Base-by-base conservation (phyloP, 2,797 vertebrate genomes). In the Channa striata region DNA sequence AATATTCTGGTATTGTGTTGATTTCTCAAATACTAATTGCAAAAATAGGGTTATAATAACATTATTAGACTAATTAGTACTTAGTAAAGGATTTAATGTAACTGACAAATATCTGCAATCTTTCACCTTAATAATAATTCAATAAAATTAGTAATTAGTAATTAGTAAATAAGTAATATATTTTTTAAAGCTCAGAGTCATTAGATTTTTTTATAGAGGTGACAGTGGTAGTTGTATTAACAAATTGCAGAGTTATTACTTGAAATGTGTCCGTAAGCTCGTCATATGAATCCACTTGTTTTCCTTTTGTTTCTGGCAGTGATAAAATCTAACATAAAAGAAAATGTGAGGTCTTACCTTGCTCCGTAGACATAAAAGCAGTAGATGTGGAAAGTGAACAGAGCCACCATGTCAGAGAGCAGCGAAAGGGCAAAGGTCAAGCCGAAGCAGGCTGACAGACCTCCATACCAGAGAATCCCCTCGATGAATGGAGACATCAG, bases 291-390 rank as follows among this genome's bases (percentile, higher is more conserved):
- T 11, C 17, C 8, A 0, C 37, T 17, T 25, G 21, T 62, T 42
- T 23, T 51, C 4, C 4, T 17, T 20, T 25, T n/a, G n/a, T n/a
- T 43, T 7, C 3, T 8, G 13, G 47, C 4, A 13, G 0, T 37
- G 20, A 25, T n/a, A 59, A 39, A 33, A 0, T 11, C 5, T 20
- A 34, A 11, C 10, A 0, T 14, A n/a, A n/a, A 20, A 6, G 11
- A 34, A 21, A 4, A 23, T 9, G 0, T 39, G 25, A 20, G 23
- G 8, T 2, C 94, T 82, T 75, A 99, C 98, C 98, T 96, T 91
- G 98, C 97, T 20, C 97, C 98, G 0, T 99, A 99, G 73, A 99
- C 98, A 1, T 99, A 99, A 94, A 99, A 99, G 93, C 98, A 99
- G 93, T 99, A 99, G 91, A 99, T 99, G 89, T 99, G 98, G 90